Percentiles rank a stretch among this genome's conserved stretches.
These are phyloP conservation scores for Oreochromis grahami DNA, from an alignment of 2,797 vertebrate genomes.

Conservation along the genomic window DNA sequence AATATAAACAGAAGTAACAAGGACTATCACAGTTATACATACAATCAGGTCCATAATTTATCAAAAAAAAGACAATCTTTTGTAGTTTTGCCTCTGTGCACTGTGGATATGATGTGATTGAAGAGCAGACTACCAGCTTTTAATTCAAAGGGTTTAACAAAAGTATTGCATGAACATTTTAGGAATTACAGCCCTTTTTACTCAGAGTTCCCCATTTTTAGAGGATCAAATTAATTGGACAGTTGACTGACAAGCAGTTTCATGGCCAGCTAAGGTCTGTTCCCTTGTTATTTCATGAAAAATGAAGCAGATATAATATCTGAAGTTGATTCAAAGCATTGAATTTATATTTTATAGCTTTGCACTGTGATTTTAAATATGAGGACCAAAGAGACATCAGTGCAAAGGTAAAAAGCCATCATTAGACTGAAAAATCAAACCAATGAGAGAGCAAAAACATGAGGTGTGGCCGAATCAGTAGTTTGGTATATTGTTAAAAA, in stretches of 20 bases:
- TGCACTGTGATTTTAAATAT: not conserved
- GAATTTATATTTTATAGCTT: not conserved
- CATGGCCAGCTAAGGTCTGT: not conserved
- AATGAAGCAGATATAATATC: not conserved
- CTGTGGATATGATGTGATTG: not conserved
- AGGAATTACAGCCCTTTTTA: not conserved
- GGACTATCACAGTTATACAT: not conserved
- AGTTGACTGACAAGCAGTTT: not conserved
- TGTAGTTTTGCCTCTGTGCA: not conserved
- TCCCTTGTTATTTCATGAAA: not conserved
- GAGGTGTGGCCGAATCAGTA: not conserved
- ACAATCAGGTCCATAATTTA: not conserved
- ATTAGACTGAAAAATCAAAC: not conserved
- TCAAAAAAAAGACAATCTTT: fast-evolving
- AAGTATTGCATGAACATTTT: not conserved
- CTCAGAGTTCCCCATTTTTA: not conserved
- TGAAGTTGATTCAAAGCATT: not conserved
- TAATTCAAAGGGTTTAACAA: not conserved
- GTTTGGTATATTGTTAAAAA: not conserved
- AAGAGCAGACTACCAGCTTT: not conserved
- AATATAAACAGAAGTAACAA: not conserved
- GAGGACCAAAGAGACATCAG: not conserved
- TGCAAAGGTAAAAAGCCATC: not conserved
- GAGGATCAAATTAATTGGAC: not conserved
- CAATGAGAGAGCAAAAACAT: not conserved